A percentile compares a stretch with the other conserved stretches of the same genome.
Conservation (phyloP, 1,140 invertebrate species). For the Danaus plexippus region DNA sequence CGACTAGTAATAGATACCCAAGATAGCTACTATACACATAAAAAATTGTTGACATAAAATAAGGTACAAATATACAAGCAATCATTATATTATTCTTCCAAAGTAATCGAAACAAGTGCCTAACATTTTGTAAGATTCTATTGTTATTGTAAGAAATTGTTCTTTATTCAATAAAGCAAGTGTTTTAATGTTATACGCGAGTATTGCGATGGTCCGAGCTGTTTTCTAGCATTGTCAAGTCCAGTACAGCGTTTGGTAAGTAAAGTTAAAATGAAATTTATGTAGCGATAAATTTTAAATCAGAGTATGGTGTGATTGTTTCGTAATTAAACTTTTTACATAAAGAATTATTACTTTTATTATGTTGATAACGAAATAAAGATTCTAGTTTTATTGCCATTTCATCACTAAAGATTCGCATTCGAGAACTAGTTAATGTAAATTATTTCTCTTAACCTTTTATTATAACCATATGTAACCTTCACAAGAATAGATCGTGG, state of each 20-base stretch:
- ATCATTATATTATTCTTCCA: conserved; percentile 18
- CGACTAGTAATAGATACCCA: conserved; percentile 6
- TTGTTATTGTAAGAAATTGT: conserved; percentile 39
- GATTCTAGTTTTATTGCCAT: too few relatives aligned
- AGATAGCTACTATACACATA: conserved; percentile 9
- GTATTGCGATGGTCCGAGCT: conserved; percentile 61
- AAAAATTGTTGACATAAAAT: conserved; percentile 6
- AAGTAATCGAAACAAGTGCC: conserved; percentile 57
- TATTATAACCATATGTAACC: too few relatives aligned
- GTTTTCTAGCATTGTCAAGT: conserved; percentile 68
- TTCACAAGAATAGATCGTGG: too few relatives aligned
- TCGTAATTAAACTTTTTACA: too few relatives aligned
- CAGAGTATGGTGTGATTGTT: too few relatives aligned
- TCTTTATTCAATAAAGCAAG: conserved; percentile 39
- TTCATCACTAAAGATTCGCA: too few relatives aligned
- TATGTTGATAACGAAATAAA: too few relatives aligned
- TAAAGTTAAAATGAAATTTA: conserved; percentile 9
- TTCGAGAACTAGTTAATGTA: too few relatives aligned
- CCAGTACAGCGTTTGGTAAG: conserved; percentile 57
- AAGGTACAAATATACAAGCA: conserved; percentile 21
- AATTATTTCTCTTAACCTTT: too few relatives aligned
- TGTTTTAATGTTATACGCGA: conserved; percentile 48
- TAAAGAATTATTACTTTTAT: too few relatives aligned
- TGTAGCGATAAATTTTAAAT: too few relatives aligned
- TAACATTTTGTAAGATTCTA: conserved; percentile 39